Conservation (phyloP, 1,140 invertebrate species). For the Diabrotica undecimpunctata region DNA sequence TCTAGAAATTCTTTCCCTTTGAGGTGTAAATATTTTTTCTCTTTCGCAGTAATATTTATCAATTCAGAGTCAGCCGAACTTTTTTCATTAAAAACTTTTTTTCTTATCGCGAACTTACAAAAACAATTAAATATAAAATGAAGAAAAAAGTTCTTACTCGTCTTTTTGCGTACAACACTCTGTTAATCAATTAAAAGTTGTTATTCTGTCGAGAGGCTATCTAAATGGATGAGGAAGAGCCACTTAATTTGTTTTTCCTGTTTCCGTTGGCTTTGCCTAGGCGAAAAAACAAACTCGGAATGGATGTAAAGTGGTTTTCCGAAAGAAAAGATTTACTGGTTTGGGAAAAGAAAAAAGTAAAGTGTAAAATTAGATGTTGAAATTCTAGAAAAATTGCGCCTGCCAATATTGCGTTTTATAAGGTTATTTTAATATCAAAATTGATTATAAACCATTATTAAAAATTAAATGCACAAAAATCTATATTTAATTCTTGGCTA, state of each 20-base stretch:
- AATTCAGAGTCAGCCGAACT: background rate
- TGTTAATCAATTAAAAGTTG: constrained; percentile 3
- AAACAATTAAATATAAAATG: background rate
- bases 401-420: no score
- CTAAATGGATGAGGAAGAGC: background rate
- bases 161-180: background rate
- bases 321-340: no score
- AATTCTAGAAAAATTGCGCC: no score
- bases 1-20: no score
- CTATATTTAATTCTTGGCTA: no score
- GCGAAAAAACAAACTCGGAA: background rate
- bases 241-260: background rate
- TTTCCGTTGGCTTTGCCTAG: background rate
- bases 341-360: no score
- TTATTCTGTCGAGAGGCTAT: background rate
- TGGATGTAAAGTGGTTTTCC: no score
- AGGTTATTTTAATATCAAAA: no score
- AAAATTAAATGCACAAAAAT: no score
- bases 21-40: background rate
- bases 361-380: no score
- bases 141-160: background rate
- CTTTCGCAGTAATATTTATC: background rate
- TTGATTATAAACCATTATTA: no score
- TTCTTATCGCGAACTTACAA: background rate
- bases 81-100: constrained; percentile 1